These are phyloP conservation scores for Leptoclinus maculatus DNA, from an alignment of 2,797 vertebrate species.

Conservation along the genomic window DNA sequence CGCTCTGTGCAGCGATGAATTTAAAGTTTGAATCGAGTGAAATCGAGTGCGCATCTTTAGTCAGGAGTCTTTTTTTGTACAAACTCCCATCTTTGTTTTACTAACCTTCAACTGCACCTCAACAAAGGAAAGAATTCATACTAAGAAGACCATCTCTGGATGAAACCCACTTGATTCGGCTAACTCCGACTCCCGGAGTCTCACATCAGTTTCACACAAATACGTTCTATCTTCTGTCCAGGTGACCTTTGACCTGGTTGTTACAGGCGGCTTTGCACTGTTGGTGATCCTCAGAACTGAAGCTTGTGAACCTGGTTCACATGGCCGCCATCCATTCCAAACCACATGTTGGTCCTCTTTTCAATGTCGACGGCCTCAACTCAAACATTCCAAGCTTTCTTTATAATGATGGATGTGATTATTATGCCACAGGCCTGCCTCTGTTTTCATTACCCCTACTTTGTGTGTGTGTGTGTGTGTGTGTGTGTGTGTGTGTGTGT, in stretches of 20 bases:
- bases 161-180: neutral
- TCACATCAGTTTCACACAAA: slow-evolving; percentile 1
- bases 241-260: slow-evolving; percentile 19
- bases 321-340: slow-evolving; percentile 23
- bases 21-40: neutral
- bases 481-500: slow-evolving; percentile 20
- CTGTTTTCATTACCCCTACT: slow-evolving; percentile 41
- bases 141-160: neutral
- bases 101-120: neutral
- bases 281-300: neutral
- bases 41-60: neutral
- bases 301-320: slow-evolving; percentile 2
- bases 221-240: neutral
- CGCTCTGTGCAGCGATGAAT: neutral
- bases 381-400: slow-evolving; percentile 19
- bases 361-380: slow-evolving; percentile 36
- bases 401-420: slow-evolving; percentile 54
- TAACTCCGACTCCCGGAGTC: neutral
- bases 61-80: neutral
- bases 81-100: neutral
- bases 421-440: slow-evolving; percentile 35
- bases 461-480: slow-evolving; percentile 22
- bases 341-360: slow-evolving; percentile 40
- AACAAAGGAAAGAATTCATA: neutral
- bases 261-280: neutral